Base-by-base conservation (phyloP, 2,113 vertebrate genomes). In the Phylloscopus trochiloides region DNA sequence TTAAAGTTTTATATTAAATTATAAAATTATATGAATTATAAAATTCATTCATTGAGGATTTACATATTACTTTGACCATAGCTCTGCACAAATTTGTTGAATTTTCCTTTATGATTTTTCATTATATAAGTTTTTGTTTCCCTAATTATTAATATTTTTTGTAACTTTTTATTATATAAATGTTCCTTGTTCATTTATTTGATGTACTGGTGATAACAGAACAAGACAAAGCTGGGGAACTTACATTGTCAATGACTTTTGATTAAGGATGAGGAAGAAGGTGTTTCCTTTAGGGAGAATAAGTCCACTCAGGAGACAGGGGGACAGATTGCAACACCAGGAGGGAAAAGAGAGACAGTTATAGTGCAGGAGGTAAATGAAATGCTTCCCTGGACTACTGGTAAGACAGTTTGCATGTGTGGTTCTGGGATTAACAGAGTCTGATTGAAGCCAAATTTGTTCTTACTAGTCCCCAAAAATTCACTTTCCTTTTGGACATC, bases 1-100 rank as follows among this genome's bases (percentile, higher is more conserved):
- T 88, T 68, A 66, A 97, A 86, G 7, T 90, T 93, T 88, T 65
- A 89, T 63, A 91, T 95, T 95, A 95, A 97, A 95, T 94, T 96
- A 93, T 87, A 94, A 92, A 86, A 95, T 51, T 26, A 22, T 51
- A 36, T 43, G 1, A 36, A 67, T 59, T 67, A 71, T 79, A 91
- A 78, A 93, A 63, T 94, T 95, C 9, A 71, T 94, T 59, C 24
- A 18, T 87, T 97, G 86, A 90, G 54, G 73, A 71, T 94, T 90
- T 86, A 74, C 17, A 29, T 82, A 90, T 70, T 54, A 15, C 24
- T 96, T 89, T 88, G 24, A 84, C 38, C 25, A 54, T 29, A 70
- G 36, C 17, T 91, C 50, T 82, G 75, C 62, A 80, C 45, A 96
- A 92, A 87, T 90, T 22, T 78, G 40, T 51, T 91, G 36, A 36